A percentile compares a stretch with the other conserved stretches of the same genome.
phyloP scores from a whole-genome alignment of 2,888 invertebrate species.

The Ommatoiulus sabulosus region DNA sequence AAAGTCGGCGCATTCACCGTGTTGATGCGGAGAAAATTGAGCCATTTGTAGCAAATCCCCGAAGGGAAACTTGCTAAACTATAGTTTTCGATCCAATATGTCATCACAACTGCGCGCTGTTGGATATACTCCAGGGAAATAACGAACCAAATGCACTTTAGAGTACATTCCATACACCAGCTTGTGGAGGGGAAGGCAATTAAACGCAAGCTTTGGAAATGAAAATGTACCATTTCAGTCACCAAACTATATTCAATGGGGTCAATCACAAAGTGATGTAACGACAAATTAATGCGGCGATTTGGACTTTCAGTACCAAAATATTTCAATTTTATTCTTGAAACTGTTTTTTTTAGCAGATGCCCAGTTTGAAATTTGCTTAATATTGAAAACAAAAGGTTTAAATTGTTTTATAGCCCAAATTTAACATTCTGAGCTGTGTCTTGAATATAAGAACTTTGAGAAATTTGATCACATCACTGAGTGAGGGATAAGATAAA shows the following conservation, averaged over 20 bases:
- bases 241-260: not conserved
- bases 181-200: constrained; percentile 34
- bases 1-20: constrained; percentile 34
- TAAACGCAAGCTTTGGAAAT: constrained; percentile 3
- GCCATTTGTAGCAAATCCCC: constrained; percentile 34
- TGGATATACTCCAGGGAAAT: constrained; percentile 34
- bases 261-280: constrained; percentile 14
- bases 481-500: too few relatives aligned
- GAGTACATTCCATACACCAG: constrained; percentile 1
- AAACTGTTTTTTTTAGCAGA: too few relatives aligned
- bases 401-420: too few relatives aligned
- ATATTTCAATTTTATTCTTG: too few relatives aligned
- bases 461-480: too few relatives aligned
- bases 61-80: constrained; percentile 34
- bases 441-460: too few relatives aligned
- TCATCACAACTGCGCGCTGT: constrained; percentile 25
- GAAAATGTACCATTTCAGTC: constrained; percentile 26
- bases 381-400: too few relatives aligned
- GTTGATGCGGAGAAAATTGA: constrained; percentile 34
- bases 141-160: constrained; percentile 27
- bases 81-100: constrained; percentile 34
- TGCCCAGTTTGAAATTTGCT: too few relatives aligned
- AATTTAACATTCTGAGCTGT: too few relatives aligned
- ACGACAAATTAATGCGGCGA: not conserved
- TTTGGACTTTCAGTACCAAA: too few relatives aligned